Evolutionary conservation across 2,888 invertebrate species (phyloP).

Genomic region (Drosophila macrospina): DNA sequence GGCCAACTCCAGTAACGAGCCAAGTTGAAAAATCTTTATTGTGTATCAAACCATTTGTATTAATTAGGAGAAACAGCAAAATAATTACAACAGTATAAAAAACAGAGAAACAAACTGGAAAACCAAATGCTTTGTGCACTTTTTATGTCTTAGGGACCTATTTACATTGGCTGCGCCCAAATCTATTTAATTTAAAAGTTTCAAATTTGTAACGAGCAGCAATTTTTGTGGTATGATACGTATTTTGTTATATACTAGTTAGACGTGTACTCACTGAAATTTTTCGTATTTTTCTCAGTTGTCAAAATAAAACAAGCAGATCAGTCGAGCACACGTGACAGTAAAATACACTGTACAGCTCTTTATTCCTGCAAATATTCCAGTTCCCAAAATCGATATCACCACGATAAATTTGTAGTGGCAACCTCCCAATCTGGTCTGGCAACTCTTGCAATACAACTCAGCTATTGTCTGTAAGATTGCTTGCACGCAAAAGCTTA

Average conservation of each 20-base stretch:
- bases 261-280: too few species aligned
- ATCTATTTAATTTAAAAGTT: slow-evolving; percentile 52
- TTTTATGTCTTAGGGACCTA: slow-evolving; percentile 40
- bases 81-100: slow-evolving; percentile 77
- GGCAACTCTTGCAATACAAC: too few species aligned
- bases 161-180: slow-evolving; percentile 32
- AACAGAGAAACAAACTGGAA: slow-evolving; percentile 37
- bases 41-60: slow-evolving; percentile 83
- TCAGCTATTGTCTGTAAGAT: too few species aligned
- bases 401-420: too few species aligned
- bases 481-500: too few species aligned
- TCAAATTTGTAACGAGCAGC: slow-evolving; percentile 13
- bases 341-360: too few species aligned
- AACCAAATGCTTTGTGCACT: slow-evolving; percentile 57
- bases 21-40: slow-evolving; percentile 82
- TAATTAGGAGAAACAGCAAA: slow-evolving; percentile 82
- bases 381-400: too few species aligned
- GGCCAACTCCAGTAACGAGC: slow-evolving; percentile 68
- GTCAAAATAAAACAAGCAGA: not conserved
- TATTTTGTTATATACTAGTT: not conserved
- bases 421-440: too few species aligned
- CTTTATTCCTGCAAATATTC: too few species aligned
- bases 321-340: too few species aligned
- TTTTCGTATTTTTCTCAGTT: not conserved
- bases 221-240: slow-evolving; percentile 1